These are phyloP conservation scores for Pelecanoides urinatrix DNA, from an alignment of 2,113 vertebrate genomes.

Conservation along the genomic window DNA sequence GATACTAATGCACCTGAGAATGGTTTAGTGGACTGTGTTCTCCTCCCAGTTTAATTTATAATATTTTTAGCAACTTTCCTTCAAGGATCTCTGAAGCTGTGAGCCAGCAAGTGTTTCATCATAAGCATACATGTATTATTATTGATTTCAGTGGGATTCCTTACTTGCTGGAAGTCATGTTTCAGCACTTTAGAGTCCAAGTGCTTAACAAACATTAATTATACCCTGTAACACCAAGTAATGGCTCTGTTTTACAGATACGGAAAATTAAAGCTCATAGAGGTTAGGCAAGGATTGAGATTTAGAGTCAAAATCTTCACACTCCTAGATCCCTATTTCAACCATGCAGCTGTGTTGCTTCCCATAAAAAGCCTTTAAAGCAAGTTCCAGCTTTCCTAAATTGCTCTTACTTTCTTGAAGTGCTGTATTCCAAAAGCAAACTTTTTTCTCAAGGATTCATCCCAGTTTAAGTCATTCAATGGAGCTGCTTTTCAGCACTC, in stretches of 20 bases:
- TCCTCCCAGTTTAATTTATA: neutral
- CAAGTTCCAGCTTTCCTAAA: neutral
- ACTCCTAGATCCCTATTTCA: neutral
- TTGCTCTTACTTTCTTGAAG: neutral
- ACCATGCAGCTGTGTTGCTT: neutral
- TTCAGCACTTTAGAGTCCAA: neutral
- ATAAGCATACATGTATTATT: neutral
- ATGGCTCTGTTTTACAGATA: neutral
- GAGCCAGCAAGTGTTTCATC: neutral
- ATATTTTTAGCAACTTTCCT: constrained; percentile 3
- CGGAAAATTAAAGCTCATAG: neutral
- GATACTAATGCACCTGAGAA: neutral
- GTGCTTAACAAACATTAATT: neutral
- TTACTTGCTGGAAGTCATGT: neutral
- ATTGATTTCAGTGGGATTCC: neutral
- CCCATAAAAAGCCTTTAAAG: neutral
- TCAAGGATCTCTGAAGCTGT: constrained; percentile 16
- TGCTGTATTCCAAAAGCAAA: neutral
- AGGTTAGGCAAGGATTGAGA: neutral
- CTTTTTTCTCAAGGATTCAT: neutral
- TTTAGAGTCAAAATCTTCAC: neutral
- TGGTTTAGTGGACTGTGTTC: neutral
- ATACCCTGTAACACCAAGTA: neutral
- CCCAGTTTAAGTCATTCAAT: neutral
- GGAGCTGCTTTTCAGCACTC: neutral